These are phyloP conservation scores for Meriones psammophilus DNA, from an alignment of 2,797 vertebrate species.

Conservation along the genomic window DNA sequence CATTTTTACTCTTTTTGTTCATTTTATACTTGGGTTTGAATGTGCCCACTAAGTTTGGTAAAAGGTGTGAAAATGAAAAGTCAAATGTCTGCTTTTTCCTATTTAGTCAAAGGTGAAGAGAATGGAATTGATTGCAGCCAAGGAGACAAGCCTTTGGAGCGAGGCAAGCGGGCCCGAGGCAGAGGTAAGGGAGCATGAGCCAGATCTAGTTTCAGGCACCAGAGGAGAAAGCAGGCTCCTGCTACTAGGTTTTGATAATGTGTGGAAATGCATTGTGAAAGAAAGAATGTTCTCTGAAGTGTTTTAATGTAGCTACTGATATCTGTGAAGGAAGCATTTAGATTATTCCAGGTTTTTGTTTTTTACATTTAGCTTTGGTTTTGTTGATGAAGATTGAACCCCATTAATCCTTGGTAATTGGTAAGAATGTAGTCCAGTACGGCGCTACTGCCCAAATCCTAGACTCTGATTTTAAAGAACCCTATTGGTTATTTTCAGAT, in stretches of 20 bases:
- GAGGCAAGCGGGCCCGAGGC: slow-evolving; percentile 91
- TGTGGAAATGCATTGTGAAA: slow-evolving; percentile 4
- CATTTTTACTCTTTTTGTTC: not conserved
- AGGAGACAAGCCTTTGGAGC: slow-evolving; percentile 93
- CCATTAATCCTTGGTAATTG: not conserved
- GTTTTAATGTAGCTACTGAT: slow-evolving; percentile 14
- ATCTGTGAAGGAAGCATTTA: not conserved
- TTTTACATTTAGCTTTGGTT: not conserved
- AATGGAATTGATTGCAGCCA: slow-evolving; percentile 94
- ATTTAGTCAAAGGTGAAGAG: slow-evolving; percentile 93
- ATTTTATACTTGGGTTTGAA: slow-evolving; percentile 47
- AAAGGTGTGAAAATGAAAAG: slow-evolving; percentile 38
- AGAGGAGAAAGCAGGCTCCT: not conserved
- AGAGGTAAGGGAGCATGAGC: slow-evolving; percentile 90
- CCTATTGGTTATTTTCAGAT: not conserved
- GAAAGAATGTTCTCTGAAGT: slow-evolving; percentile 26
- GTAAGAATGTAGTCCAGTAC: not conserved
- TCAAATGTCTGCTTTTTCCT: slow-evolving; percentile 45
- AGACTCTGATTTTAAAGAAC: not conserved
- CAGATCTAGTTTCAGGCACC: not conserved
- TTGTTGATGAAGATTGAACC: not conserved
- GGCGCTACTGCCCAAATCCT: not conserved
- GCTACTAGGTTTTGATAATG: not conserved
- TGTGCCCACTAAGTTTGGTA: not conserved
- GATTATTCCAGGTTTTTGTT: not conserved